These are phyloP conservation scores for Poeciliopsis occidentalis DNA, from an alignment of 2,113 vertebrate species.

Conservation along the genomic window DNA sequence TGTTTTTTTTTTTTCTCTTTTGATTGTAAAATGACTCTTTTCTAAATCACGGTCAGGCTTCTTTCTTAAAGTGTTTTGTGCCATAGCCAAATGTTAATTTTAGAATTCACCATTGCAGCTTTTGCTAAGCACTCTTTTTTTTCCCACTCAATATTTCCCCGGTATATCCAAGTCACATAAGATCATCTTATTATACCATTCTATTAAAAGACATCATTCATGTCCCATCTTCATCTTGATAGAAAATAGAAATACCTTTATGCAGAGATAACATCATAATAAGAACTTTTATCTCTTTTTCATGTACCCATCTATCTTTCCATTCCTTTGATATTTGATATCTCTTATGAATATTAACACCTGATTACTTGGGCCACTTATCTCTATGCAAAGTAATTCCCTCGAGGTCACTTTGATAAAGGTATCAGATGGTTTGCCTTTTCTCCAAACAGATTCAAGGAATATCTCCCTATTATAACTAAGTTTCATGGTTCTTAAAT, in stretches of 20 bases:
- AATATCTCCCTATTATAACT: constrained; percentile 33
- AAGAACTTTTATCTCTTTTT: constrained; percentile 37
- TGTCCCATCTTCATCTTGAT: constrained; percentile 38
- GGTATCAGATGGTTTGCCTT: constrained; percentile 29
- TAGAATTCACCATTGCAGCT: background rate
- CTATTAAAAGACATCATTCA: constrained; percentile 5
- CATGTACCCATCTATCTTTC: background rate
- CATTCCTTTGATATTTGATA: constrained; percentile 18
- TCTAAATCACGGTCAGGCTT: background rate
- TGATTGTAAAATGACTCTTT: background rate
- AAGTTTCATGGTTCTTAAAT: constrained; percentile 17
- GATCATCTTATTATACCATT: background rate
- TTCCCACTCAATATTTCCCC: background rate
- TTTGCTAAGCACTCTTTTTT: background rate
- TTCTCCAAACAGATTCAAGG: background rate
- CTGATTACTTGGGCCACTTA: constrained; percentile 54
- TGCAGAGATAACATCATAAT: constrained; percentile 47
- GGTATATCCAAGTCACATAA: background rate
- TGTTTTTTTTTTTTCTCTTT: background rate
- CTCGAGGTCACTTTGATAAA: constrained; percentile 41
- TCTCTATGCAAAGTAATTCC: constrained; percentile 40
- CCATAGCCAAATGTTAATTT: too few species aligned
- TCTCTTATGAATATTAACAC: constrained; percentile 60
- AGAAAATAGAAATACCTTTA: constrained; percentile 45
- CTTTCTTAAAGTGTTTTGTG: background rate